Evolutionary conservation across 2,113 vertebrate genomes (phyloP).

Genomic region (Telmatochromis brichardi): DNA sequence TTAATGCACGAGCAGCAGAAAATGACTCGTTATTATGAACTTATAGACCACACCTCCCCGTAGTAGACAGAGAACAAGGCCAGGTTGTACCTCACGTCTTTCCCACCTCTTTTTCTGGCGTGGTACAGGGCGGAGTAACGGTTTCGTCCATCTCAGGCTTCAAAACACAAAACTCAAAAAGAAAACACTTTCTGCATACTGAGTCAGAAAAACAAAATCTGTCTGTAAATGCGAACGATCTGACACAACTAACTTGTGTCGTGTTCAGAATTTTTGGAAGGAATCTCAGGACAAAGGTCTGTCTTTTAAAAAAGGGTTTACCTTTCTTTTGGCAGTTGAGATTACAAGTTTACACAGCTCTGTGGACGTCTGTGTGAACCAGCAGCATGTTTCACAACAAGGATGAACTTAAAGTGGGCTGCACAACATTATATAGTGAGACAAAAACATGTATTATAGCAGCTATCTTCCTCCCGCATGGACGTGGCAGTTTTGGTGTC

Average conservation of each 20-base stretch:
- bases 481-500: background rate
- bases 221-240: background rate
- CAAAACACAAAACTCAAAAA: background rate
- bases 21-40: rapidly evolving
- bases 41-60: background rate
- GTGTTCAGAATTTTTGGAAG: background rate
- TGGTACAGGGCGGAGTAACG: background rate
- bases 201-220: background rate
- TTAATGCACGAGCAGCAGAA: rapidly evolving
- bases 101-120: background rate
- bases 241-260: rapidly evolving
- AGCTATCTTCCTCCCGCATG: background rate
- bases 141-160: background rate
- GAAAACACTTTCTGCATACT: background rate
- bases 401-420: background rate
- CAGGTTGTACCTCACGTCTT: background rate
- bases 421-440: background rate
- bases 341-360: rapidly evolving
- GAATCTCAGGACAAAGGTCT: rapidly evolving
- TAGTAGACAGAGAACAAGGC: background rate
- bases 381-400: background rate
- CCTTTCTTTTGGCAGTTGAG: background rate
- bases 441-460: background rate
- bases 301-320: background rate
- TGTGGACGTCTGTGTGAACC: background rate